Evolutionary conservation across 2,113 vertebrate species (phyloP).

Genomic region (Brachyhypopomus occidentalis): DNA sequence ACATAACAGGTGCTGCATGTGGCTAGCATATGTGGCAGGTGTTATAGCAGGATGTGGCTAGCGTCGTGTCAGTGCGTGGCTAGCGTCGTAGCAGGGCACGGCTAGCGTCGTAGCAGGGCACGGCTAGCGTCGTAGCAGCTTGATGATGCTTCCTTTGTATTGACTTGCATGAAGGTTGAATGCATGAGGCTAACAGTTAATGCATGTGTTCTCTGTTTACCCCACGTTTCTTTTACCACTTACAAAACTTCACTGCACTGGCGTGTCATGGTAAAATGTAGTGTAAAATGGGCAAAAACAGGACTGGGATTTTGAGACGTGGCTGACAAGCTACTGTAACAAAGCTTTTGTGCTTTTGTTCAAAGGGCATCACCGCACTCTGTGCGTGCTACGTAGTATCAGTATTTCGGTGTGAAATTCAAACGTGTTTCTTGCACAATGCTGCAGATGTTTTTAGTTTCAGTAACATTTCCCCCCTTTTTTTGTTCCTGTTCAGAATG

Average conservation of each 20-base stretch:
- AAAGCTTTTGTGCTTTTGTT: not conserved
- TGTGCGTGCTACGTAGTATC: not conserved
- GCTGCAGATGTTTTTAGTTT: constrained; percentile 70
- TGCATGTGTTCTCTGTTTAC: constrained; percentile 34
- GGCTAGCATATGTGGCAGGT: not conserved
- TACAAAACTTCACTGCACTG: not conserved
- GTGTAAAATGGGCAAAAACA: not conserved
- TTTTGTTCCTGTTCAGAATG: constrained; percentile 77
- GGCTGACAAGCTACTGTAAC: not conserved
- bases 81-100: not conserved
- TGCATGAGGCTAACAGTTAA: constrained; percentile 33
- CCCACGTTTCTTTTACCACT: constrained; percentile 1
- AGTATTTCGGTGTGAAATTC: constrained; percentile 10
- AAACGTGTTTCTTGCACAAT: constrained; percentile 41
- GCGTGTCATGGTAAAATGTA: not conserved
- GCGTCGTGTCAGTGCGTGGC: not conserved
- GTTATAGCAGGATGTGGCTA: not conserved
- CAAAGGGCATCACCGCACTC: too few species aligned
- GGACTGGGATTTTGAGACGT: not conserved
- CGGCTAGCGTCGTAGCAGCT: too few species aligned
- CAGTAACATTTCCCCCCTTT: constrained; percentile 64
- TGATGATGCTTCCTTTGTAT: not conserved
- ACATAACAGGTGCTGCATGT: not conserved
- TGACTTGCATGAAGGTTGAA: constrained; percentile 30
- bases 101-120: not conserved